Base-by-base conservation (phyloP, 2,888 invertebrate genomes). In the Elysia crispata region DNA sequence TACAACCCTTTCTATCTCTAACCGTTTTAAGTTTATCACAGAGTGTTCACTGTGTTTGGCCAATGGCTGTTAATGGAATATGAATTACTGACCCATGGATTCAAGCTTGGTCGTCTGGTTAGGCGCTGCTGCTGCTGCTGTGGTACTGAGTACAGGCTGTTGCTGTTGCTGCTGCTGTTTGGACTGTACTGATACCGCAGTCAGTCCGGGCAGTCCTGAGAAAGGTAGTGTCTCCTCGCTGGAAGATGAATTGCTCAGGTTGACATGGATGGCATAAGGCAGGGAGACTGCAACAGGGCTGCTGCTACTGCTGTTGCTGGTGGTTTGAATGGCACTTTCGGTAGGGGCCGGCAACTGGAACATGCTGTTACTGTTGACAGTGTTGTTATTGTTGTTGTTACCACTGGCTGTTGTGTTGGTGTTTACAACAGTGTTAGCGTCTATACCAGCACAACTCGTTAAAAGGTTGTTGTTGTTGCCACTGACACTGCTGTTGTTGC, bases 191-290 rank as follows among this genome's bases (percentile, higher is more conserved):
- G 41, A 41, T 6, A 11, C 11, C 11, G 41, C 41, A 41, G 41
- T 6, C 5, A 41, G 41, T 41, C 41, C 41, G 3, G 41, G 41
- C 41, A 41, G 15, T 50, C 66, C 41, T n/a, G 13, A 23, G 41
- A 8, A 18, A 1, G 15, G 11, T 11, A 41, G 41, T 41, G 41
- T 41, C 11, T 41, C 41, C 41, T 41, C 41, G 11, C 41, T 11
- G 11, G 41, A 41, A 41, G 41, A 41, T 8, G 79, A 69, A 66
- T 41, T 79, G 76, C 77, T 74, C 66, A 83, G 77, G 76, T 70
- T 82, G 74, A 85, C 82, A 64, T 85, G 84, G 57, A 86, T 84
- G n/a, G 84, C 60, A 41, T 69, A 76, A 23, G 75, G 77, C 62
- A 76, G 73, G 66, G 67, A 60, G 23, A 77, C 67, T 1, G 70